A percentile compares a stretch with the other conserved stretches of the same genome.
Evolutionary conservation across 2,888 invertebrate genomes (phyloP).

Genomic region (Ophonus ardosiacus): DNA sequence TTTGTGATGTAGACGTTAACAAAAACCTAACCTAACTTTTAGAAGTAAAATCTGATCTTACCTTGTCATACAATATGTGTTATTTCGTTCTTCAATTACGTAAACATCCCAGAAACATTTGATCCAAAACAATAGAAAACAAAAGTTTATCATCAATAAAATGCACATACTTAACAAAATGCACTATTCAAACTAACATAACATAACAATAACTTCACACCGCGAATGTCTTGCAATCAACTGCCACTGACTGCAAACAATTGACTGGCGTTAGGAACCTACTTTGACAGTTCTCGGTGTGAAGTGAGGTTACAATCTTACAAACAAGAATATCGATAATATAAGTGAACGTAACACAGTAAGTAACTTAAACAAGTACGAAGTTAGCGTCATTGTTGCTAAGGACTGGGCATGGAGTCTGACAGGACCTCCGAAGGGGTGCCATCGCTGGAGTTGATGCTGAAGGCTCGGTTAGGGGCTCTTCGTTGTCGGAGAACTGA

Average conservation of each 20-base stretch:
- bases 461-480: conserved; percentile 76
- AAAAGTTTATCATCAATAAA: conserved; percentile 22
- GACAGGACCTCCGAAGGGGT: conserved; percentile 77
- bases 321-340: conserved; percentile 46
- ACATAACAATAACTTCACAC: conserved; percentile 31
- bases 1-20: too few relatives aligned
- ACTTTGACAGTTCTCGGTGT: conserved; percentile 25
- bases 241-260: conserved; percentile 3
- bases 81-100: too few relatives aligned
- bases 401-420: conserved; percentile 77
- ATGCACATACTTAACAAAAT: conserved; percentile 32
- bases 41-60: too few relatives aligned
- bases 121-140: background rate
- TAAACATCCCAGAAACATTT: background rate
- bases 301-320: conserved; percentile 42
- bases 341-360: conserved; percentile 48
- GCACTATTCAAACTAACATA: background rate
- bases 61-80: too few relatives aligned
- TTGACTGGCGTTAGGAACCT: conserved; percentile 45
- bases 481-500: conserved; percentile 77
- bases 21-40: too few relatives aligned
- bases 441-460: conserved; percentile 77
- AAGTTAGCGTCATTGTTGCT: conserved; percentile 66
- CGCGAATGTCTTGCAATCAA: conserved; percentile 10
- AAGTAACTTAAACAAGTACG: conserved; percentile 50